Base-by-base conservation (phyloP, 2,797 vertebrate species). In the Apogon talboti region DNA sequence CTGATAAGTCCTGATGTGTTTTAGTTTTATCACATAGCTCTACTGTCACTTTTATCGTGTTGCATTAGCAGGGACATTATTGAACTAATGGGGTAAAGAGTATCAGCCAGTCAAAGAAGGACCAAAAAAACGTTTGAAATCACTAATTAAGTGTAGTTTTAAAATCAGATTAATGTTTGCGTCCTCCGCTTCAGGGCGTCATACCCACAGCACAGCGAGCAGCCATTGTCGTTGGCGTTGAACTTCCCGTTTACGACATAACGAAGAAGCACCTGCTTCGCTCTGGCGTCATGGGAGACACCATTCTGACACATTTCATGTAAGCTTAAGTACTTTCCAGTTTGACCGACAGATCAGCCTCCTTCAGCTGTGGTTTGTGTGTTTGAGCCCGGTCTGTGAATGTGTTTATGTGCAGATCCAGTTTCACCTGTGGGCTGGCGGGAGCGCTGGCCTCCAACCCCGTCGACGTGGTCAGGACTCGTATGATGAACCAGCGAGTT, bases 401-500 rank as follows among this genome's bases (percentile, higher is more conserved):
- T 19, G 11, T 10, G 3, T 41, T 6, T 68, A 1, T 51, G 1
- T 69, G 1, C 82, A 99, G 96, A 58, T 97, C 97, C 65, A 99
- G 97, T 85, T 99, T 99, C 69, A 93, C 95, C 0, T 99, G 97
- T 0, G 97, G 97, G 70, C 89, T 99, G 79, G 97, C 97, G 0
- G 97, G 97, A 5, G 97, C 97, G 11, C 83, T 99, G n/a, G 96
- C 97, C 19, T 99, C 97, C 74, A 99, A 99, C 86, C 97, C 97
- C 0, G 97, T 99, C 64, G 97, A 99, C 0, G 97, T 99, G 74
- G 96, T 99, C 47, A 92, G 97, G 48, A 99, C 97, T 0, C 94
- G 97, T 6, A 98, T 98, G 96, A 99, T 99, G 97, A 99, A 99
- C 91, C 97, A 99, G 92, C 94, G 96, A 0, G 96, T 96, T 1